These are phyloP conservation scores for Circaetus cinerascens DNA, from an alignment of 2,113 vertebrate species.

Conservation along the genomic window DNA sequence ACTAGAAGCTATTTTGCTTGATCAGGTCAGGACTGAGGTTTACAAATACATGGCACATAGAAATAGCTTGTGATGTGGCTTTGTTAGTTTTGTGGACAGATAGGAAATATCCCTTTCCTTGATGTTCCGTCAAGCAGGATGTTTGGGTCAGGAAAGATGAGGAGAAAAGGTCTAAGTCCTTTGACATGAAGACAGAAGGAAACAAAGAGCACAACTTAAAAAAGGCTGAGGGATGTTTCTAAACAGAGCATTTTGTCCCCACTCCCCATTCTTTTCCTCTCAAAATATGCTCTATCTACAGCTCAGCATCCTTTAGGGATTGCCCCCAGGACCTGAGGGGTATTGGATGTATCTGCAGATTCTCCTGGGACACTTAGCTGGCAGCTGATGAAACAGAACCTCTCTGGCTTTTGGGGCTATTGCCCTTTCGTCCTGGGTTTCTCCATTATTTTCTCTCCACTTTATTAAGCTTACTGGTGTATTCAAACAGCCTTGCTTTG, in stretches of 20 bases:
- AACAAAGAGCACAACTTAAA: neutral
- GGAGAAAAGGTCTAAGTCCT: neutral
- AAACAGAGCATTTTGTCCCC: neutral
- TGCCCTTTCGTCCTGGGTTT: neutral
- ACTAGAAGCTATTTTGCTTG: neutral
- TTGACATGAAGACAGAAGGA: neutral
- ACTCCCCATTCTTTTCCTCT: neutral
- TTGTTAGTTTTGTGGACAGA: neutral
- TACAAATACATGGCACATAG: neutral
- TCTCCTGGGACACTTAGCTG: neutral
- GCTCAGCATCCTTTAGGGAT: neutral
- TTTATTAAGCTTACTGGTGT: neutral
- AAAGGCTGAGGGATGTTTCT: neutral
- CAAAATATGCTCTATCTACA: neutral
- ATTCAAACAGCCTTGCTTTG: neutral
- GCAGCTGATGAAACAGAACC: neutral
- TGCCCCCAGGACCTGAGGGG: neutral
- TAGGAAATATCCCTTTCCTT: neutral
- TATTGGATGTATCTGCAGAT: neutral
- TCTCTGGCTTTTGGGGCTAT: neutral
- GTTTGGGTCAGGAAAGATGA: neutral
- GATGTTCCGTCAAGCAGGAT: neutral
- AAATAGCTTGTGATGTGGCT: neutral
- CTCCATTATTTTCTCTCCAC: neutral
- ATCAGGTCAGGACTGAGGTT: neutral